Percentiles rank a stretch among this genome's conserved stretches.
phyloP scores from a whole-genome alignment of 2,888 invertebrate genomes.

The Therioaphis trifolii region DNA sequence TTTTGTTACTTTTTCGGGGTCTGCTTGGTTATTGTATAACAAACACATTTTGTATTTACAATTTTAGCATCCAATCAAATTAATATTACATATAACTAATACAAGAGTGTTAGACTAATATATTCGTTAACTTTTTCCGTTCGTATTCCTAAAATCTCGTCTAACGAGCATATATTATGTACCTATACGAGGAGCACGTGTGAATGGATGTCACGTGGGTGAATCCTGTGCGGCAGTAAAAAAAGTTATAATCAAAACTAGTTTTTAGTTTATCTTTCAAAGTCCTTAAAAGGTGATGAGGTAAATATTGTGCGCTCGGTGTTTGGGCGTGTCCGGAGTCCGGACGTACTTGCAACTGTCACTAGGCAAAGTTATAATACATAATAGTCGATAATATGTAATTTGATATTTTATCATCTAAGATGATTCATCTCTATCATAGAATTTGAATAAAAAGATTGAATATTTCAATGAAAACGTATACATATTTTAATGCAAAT shows the following conservation, averaged over 20 bases:
- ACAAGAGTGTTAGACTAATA: not conserved
- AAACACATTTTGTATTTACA: not conserved
- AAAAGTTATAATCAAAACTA: conserved; percentile 46
- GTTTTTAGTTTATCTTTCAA: conserved; percentile 41
- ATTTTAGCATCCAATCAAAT: not conserved
- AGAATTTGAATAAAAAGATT: too few relatives aligned
- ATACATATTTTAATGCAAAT: too few relatives aligned
- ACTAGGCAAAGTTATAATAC: conserved; percentile 1
- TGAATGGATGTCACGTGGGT: conserved; percentile 49
- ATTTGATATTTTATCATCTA: not conserved
- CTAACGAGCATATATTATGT: not conserved
- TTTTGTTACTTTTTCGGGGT: conserved; percentile 16
- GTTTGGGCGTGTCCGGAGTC: conserved; percentile 52
- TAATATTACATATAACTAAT: not conserved
- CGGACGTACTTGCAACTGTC: conserved; percentile 9
- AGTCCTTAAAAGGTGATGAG: conserved; percentile 59
- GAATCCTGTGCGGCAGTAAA: conserved; percentile 15
- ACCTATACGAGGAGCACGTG: not conserved
- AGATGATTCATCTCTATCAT: too few relatives aligned
- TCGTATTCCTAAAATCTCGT: conserved; percentile 10
- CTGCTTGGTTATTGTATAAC: not conserved
- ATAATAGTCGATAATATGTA: conserved; percentile 20
- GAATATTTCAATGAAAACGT: too few relatives aligned
- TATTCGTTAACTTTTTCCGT: not conserved
- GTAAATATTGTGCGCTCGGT: conserved; percentile 1